phyloP scores from a whole-genome alignment of 2,888 invertebrate genomes.

The Andrena marginata region DNA sequence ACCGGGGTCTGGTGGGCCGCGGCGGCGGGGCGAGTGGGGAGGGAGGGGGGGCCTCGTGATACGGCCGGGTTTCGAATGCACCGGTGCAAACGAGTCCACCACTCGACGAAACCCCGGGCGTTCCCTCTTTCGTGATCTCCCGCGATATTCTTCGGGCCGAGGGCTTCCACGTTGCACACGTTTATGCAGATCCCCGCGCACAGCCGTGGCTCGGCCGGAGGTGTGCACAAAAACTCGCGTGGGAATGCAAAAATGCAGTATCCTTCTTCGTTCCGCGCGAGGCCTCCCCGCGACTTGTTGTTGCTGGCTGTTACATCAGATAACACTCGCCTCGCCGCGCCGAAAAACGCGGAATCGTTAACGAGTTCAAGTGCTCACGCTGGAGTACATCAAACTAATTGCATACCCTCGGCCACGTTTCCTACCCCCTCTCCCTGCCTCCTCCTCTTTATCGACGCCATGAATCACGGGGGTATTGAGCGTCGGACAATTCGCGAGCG shows the following conservation, averaged over 20 bases:
- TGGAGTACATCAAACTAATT: slow-evolving; percentile 40
- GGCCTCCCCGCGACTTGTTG: slow-evolving; percentile 16
- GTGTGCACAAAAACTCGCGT: slow-evolving; percentile 59
- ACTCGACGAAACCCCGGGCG: slow-evolving; percentile 68
- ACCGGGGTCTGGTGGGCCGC: slow-evolving; percentile 2
- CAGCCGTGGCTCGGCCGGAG: slow-evolving; percentile 17
- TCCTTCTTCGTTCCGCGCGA: slow-evolving; percentile 10
- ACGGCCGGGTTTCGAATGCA: slow-evolving; percentile 63
- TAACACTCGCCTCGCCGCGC: slow-evolving; percentile 13
- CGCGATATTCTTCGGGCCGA: slow-evolving; percentile 66
- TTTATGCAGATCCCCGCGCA: slow-evolving; percentile 57
- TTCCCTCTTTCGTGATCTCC: slow-evolving; percentile 70
- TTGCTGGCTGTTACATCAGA: slow-evolving; percentile 49
- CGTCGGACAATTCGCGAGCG: neutral
- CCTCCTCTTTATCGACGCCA: slow-evolving; percentile 6
- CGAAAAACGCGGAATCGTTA: slow-evolving; percentile 51
- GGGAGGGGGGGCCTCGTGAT: slow-evolving; percentile 29
- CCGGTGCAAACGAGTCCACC: slow-evolving; percentile 69
- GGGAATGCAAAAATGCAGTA: slow-evolving; percentile 59
- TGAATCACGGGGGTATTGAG: neutral
- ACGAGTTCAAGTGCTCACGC: slow-evolving; percentile 47
- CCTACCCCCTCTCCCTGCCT: neutral
- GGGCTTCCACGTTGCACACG: slow-evolving; percentile 54
- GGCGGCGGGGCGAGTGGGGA: slow-evolving; percentile 8
- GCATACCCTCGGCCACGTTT: slow-evolving; percentile 15